Base-by-base conservation (phyloP, 2,113 vertebrate species). In the Strigops habroptila region DNA sequence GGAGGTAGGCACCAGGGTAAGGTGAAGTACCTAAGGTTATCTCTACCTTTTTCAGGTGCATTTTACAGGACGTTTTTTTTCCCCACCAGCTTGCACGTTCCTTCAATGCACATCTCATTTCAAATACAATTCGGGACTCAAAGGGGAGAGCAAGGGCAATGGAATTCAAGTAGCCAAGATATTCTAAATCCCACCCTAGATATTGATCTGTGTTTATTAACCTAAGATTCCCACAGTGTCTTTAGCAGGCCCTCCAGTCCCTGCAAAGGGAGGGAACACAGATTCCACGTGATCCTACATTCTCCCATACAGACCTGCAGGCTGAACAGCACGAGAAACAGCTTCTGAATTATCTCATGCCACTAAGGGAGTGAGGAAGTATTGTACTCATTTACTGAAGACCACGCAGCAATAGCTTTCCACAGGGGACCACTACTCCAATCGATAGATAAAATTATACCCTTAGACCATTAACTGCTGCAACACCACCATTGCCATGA, bases 371-470 rank as follows among this genome's bases (percentile, higher is more conserved):
- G 33, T 6, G 41, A 86, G 63, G 52, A 88, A 76, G 57, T 17
- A 53, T 22, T 9, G 46, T 19, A 23, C 55, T 71, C 51, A 86
- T 92, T 87, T 87, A 90, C 79, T 93, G 84, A 95, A 64, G 73
- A 46, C 31, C 67, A 76, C 0, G 6, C 75, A 90, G 91, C 75
- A 55, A 63, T 30, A 69, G 82, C 28, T 93, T 93, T 85, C 69
- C 91, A 71, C 75, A 78, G 74, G 90, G 82, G 51, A 90, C 73
- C 7, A 17, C 83, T 81, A 33, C 86, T 88, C n/a, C n/a, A 84
- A 95, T 88, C 86, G 78, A 95, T 81, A 88, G 80, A 83, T 93
- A 57, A 95, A 95, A 92, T 86, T 67, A 83, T 64, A 88, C 89
- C 86, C 76, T 86, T 39, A 82, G 43, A 70, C 83, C 86, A 77